Evolutionary conservation across 2,113 vertebrate genomes (phyloP).

Genomic region (Caretta caretta): DNA sequence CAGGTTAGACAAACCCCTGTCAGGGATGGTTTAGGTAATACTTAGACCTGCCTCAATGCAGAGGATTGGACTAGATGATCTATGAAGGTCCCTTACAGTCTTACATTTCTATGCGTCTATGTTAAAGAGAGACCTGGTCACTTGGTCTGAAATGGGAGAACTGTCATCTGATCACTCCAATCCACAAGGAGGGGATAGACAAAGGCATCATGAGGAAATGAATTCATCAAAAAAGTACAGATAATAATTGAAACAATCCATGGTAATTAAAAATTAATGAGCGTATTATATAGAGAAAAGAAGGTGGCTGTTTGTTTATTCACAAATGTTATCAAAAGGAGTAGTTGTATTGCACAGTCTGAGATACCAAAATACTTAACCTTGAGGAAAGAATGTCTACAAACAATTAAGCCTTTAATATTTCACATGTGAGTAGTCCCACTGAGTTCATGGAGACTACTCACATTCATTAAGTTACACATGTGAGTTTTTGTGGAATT

Average conservation of each 20-base stretch:
- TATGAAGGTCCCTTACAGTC: neutral
- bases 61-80: neutral
- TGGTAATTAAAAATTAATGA: conserved; percentile 35
- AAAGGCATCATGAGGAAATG: neutral
- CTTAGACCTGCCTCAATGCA: neutral
- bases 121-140: neutral
- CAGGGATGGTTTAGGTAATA: neutral
- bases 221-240: neutral
- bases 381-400: conserved; percentile 67
- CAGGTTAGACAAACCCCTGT: neutral
- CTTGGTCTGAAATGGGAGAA: conserved; percentile 45
- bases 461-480: conserved; percentile 40
- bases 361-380: conserved; percentile 63
- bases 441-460: conserved; percentile 52
- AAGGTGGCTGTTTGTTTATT: neutral
- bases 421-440: conserved; percentile 54
- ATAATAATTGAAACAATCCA: neutral
- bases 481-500: conserved; percentile 57
- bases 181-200: neutral
- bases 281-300: neutral
- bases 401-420: conserved; percentile 66
- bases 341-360: conserved; percentile 22
- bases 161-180: neutral
- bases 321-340: neutral
- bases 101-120: neutral